Conservation (phyloP, 2,113 vertebrate species). For the Actenoides lindsayi region DNA sequence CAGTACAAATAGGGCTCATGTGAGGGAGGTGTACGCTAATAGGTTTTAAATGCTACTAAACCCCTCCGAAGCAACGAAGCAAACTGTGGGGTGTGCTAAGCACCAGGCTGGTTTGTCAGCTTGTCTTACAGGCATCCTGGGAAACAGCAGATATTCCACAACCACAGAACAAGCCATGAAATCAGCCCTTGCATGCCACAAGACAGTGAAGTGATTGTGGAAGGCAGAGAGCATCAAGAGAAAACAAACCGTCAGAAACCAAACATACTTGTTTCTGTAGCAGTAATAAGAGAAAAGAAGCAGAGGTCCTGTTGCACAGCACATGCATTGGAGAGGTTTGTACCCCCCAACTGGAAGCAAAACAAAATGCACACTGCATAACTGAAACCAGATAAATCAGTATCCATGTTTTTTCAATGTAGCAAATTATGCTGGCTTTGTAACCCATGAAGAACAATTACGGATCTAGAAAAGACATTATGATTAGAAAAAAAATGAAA, state of each 20-base stretch:
- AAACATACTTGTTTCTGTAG: not conserved
- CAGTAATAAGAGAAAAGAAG: not conserved
- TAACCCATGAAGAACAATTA: slow-evolving; percentile 64
- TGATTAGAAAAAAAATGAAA: not conserved
- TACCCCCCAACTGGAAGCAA: not conserved
- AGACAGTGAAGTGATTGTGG: not conserved
- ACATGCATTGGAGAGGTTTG: not conserved
- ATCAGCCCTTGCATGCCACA: not conserved
- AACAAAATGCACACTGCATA: slow-evolving; percentile 12
- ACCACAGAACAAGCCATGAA: not conserved
- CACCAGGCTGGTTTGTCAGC: not conserved
- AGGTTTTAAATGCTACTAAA: not conserved
- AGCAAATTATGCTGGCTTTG: slow-evolving; percentile 44
- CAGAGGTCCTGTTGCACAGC: not conserved
- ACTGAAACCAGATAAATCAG: slow-evolving; percentile 2
- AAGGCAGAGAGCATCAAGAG: not conserved
- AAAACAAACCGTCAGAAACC: not conserved
- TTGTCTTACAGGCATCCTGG: not conserved
- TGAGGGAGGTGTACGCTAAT: not conserved
- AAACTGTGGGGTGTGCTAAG: not conserved
- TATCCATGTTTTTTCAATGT: slow-evolving; percentile 8
- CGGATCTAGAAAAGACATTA: slow-evolving; percentile 13
- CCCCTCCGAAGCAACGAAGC: not conserved
- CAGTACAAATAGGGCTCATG: not conserved
- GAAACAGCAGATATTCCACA: slow-evolving; percentile 3